Evolutionary conservation across 2,113 vertebrate genomes (phyloP).

Genomic region (Calyptommatus sinebrachiatus): DNA sequence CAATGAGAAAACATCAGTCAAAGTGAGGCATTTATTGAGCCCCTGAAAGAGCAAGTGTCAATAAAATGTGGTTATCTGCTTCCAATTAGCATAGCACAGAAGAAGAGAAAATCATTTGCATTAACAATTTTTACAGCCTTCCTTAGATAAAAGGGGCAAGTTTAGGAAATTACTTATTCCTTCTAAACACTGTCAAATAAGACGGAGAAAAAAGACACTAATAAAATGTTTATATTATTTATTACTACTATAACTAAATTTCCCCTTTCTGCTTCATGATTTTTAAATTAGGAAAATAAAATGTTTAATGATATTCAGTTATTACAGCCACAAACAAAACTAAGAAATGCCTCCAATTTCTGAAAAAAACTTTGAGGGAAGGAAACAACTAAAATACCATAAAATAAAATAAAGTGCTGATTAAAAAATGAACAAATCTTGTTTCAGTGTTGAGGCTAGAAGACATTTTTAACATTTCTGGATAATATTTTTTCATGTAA

Average conservation of each 20-base stretch:
- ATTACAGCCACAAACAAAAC: not conserved
- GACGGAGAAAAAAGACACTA: slow-evolving; percentile 22
- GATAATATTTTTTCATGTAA: not conserved
- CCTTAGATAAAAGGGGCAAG: slow-evolving; percentile 58
- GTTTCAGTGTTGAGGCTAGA: not conserved
- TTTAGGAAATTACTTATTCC: slow-evolving; percentile 73
- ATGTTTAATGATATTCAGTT: not conserved
- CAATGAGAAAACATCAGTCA: slow-evolving; percentile 72
- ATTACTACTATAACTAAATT: not conserved
- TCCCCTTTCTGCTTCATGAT: not conserved
- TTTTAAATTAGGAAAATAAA: not conserved
- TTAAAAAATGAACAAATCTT: not conserved
- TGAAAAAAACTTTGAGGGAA: not conserved
- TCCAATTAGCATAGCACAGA: slow-evolving; percentile 76
- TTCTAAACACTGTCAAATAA: slow-evolving; percentile 65
- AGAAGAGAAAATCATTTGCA: slow-evolving; percentile 69
- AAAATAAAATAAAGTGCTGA: not conserved
- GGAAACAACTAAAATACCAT: not conserved
- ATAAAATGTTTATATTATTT: not conserved
- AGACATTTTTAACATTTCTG: not conserved
- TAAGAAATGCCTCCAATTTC: not conserved
- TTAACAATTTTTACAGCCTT: slow-evolving; percentile 77
- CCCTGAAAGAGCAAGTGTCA: slow-evolving; percentile 73
- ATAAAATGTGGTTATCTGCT: slow-evolving; percentile 75
- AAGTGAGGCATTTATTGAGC: slow-evolving; percentile 75